Conservation (phyloP, 2,888 invertebrate species). For the Drosophila pseudotakahashii region DNA sequence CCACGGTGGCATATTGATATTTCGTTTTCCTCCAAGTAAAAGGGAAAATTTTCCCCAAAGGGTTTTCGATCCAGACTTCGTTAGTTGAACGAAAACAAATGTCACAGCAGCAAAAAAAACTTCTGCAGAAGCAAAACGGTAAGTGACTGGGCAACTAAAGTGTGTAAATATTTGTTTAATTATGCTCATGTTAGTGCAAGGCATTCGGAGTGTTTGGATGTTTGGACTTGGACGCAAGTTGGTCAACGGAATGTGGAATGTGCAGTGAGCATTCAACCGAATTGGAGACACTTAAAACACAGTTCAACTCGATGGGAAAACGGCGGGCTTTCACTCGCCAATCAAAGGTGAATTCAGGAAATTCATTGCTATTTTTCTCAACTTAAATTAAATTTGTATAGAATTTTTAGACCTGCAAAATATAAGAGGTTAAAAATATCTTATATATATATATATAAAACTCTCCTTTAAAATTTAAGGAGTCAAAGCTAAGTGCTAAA, state of each 20-base stretch:
- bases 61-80: constrained; percentile 37
- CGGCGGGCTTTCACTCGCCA: constrained; percentile 16
- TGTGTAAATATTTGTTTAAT: constrained; percentile 77
- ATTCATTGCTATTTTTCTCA: no score
- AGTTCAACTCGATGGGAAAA: constrained; percentile 10
- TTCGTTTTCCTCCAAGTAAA: constrained; percentile 33
- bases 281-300: constrained; percentile 46
- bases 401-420: no score
- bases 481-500: no score
- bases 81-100: constrained; percentile 66
- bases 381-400: no score
- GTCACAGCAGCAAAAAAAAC: constrained; percentile 54
- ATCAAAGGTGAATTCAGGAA: neutral
- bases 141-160: constrained; percentile 60
- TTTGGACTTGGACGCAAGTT: constrained; percentile 21
- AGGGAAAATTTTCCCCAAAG: constrained; percentile 53
- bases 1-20: constrained; percentile 72
- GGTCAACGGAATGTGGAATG: constrained; percentile 31
- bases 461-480: no score
- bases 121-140: constrained; percentile 37
- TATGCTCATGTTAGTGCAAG: constrained; percentile 75
- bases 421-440: no score
- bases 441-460: no score
- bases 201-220: constrained; percentile 49
- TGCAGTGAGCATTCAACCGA: constrained; percentile 42